Evolutionary conservation across 2,113 vertebrate genomes (phyloP).

Genomic region (Oophaga pumilio): DNA sequence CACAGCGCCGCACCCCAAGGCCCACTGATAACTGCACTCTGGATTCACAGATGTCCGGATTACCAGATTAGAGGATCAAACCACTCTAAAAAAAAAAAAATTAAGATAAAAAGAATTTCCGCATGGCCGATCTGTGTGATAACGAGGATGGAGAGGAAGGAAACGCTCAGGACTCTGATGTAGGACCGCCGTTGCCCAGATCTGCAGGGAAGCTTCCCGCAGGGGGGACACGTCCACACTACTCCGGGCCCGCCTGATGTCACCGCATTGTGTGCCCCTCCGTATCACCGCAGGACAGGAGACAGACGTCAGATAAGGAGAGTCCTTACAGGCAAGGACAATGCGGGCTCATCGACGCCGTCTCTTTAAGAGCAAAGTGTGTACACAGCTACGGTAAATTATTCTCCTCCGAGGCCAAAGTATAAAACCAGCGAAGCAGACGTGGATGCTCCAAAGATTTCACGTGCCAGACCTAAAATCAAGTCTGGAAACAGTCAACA

Average conservation of each 20-base stretch:
- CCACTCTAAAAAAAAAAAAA: background rate
- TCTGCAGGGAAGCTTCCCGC: background rate
- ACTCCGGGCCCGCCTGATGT: background rate
- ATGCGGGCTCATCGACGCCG: background rate
- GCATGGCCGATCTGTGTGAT: background rate
- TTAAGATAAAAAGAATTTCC: rapidly evolving
- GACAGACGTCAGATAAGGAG: background rate
- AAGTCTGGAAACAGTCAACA: too few relatives aligned
- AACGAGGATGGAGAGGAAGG: constrained; percentile 1
- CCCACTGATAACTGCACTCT: too few relatives aligned
- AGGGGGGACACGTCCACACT: background rate
- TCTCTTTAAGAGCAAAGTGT: background rate
- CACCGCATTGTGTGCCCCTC: constrained; percentile 8
- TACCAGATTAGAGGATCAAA: too few relatives aligned
- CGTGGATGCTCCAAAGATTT: background rate
- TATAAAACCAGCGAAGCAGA: background rate
- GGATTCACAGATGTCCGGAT: too few relatives aligned
- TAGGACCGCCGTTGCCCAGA: background rate
- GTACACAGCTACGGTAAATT: background rate
- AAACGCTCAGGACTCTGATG: background rate
- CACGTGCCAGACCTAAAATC: too few relatives aligned
- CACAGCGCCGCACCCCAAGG: too few relatives aligned
- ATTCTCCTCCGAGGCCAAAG: background rate
- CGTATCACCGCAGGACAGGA: constrained; percentile 9
- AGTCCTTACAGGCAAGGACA: background rate